Evolutionary conservation across 2,113 vertebrate genomes (phyloP).

Genomic region (Anarrhichthys ocellatus): DNA sequence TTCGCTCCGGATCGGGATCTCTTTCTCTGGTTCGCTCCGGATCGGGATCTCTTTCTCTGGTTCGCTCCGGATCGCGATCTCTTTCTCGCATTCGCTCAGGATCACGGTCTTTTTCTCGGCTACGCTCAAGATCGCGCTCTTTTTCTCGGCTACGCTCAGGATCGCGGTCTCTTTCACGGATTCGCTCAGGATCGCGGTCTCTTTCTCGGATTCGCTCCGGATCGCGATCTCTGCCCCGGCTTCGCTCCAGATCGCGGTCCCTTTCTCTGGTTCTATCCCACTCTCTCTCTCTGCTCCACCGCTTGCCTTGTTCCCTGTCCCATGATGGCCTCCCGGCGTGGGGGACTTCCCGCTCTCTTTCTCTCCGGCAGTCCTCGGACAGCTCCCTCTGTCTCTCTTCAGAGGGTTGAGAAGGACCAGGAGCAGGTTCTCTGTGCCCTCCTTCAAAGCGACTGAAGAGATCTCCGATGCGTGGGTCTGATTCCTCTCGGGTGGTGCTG

Average conservation of each 20-base stretch:
- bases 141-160: conserved; percentile 61
- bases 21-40: conserved; percentile 56
- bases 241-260: conserved; percentile 71
- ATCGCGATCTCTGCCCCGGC: conserved; percentile 74
- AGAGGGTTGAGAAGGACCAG: conserved; percentile 72
- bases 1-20: conserved; percentile 71
- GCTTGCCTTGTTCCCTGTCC: conserved; percentile 83
- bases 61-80: conserved; percentile 68
- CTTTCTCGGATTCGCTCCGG: conserved; percentile 58
- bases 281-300: conserved; percentile 85
- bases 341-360: conserved; percentile 82
- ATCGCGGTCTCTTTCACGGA: conserved; percentile 76
- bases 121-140: conserved; percentile 69
- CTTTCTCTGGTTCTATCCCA: conserved; percentile 78
- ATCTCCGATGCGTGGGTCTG: conserved; percentile 80
- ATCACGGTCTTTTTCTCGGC: conserved; percentile 74
- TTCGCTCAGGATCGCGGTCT: conserved; percentile 52
- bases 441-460: conserved; percentile 89
- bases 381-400: conserved; percentile 86
- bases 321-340: conserved; percentile 75
- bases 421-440: conserved; percentile 77
- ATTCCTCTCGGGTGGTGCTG: conserved; percentile 79
- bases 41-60: conserved; percentile 76
- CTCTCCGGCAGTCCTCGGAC: conserved; percentile 86
- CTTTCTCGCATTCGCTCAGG: conserved; percentile 55